These are phyloP conservation scores for Colinus virginianus DNA, from an alignment of 2,113 vertebrate genomes.

Conservation along the genomic window DNA sequence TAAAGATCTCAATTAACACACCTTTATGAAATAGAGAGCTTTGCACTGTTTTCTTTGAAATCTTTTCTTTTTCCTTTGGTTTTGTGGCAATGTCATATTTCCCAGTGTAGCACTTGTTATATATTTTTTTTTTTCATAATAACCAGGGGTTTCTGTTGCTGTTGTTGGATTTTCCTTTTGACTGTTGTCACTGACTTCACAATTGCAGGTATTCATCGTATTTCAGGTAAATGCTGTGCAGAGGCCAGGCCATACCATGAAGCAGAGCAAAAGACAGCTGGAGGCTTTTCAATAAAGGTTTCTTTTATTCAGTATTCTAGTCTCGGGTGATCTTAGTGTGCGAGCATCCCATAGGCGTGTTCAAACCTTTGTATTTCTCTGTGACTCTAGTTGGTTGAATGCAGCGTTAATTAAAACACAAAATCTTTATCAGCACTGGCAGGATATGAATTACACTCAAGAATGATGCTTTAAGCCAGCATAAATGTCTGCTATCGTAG, in stretches of 20 bases:
- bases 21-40: background rate
- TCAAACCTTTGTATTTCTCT: background rate
- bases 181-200: background rate
- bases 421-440: background rate
- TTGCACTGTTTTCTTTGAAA: background rate
- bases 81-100: background rate
- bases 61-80: background rate
- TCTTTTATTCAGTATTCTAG: background rate
- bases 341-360: background rate
- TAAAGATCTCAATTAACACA: background rate
- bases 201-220: background rate
- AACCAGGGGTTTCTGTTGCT: background rate
- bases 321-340: background rate
- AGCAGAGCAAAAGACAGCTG: background rate
- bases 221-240: background rate
- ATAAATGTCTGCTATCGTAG: background rate
- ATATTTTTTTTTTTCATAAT: background rate
- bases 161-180: background rate
- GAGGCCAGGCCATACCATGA: background rate
- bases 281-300: slow-evolving; percentile 6
- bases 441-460: background rate
- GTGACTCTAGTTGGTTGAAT: background rate
- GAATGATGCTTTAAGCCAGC: background rate
- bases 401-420: background rate
- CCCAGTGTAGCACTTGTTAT: background rate